Conservation (phyloP, 2,888 invertebrate species). For the Ornithoptera priamus region DNA sequence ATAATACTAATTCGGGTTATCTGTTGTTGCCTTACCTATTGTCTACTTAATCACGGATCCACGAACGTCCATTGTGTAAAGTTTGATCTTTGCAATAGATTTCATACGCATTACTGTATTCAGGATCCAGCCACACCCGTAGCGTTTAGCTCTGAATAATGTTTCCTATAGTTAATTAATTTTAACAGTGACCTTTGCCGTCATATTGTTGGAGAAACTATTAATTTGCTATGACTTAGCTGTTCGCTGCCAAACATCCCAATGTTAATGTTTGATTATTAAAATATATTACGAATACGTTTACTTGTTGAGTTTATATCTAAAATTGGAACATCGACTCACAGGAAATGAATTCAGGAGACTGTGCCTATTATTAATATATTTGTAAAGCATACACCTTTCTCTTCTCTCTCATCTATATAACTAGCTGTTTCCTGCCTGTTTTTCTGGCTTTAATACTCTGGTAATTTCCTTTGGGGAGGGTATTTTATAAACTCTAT, state of each 20-base stretch:
- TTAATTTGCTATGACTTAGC: not conserved
- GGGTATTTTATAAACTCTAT: too few species aligned
- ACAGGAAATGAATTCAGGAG: too few species aligned
- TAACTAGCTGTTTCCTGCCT: too few species aligned
- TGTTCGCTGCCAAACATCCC: not conserved
- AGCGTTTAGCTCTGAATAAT: constrained; percentile 3
- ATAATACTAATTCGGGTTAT: constrained; percentile 11
- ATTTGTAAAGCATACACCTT: too few species aligned
- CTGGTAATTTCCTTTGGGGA: too few species aligned
- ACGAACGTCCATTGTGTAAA: constrained; percentile 15
- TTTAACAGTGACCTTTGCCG: not conserved
- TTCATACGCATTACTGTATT: constrained; percentile 9
- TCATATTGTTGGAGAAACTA: constrained; percentile 7
- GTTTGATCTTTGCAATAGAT: constrained; percentile 12
- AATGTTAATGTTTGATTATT: not conserved
- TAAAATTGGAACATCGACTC: not conserved
- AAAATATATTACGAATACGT: not conserved
- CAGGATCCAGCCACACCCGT: not conserved
- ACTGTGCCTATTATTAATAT: too few species aligned
- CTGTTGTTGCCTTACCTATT: constrained; percentile 18
- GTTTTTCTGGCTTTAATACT: too few species aligned
- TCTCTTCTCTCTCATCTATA: too few species aligned
- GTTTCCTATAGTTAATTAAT: constrained; percentile 19
- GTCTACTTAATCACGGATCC: constrained; percentile 13
- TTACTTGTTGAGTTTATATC: not conserved